These are phyloP conservation scores for Rhopalosiphum maidis DNA, from an alignment of 1,140 invertebrate species.

Conservation along the genomic window DNA sequence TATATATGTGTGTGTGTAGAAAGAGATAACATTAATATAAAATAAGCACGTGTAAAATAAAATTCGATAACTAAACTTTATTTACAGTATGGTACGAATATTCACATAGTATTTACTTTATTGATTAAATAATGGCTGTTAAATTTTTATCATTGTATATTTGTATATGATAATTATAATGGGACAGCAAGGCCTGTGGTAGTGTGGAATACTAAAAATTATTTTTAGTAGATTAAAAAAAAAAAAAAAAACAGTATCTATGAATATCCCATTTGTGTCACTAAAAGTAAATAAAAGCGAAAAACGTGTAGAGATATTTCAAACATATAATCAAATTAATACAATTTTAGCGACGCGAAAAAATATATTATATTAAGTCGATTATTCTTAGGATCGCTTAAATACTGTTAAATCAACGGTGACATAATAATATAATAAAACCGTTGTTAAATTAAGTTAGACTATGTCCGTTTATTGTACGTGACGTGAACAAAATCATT, in stretches of 20 bases:
- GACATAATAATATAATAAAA: slow-evolving; percentile 9
- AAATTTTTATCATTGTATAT: neutral
- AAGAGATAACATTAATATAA: no score
- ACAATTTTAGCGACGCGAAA: neutral
- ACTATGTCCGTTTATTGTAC: neutral
- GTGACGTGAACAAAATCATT: neutral
- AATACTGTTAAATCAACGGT: neutral
- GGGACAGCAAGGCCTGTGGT: neutral
- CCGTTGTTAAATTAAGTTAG: neutral
- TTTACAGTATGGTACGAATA: neutral
- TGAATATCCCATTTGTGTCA: neutral
- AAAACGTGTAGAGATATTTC: neutral
- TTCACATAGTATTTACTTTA: neutral
- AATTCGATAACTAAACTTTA: neutral
- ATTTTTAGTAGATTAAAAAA: neutral
- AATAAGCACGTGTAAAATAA: neutral
- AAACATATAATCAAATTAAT: neutral
- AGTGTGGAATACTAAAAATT: neutral
- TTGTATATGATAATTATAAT: neutral
- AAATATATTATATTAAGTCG: neutral
- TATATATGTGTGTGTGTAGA: no score
- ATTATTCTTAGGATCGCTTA: neutral
- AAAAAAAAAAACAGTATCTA: neutral
- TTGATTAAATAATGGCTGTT: neutral
- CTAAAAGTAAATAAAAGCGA: neutral